Evolutionary conservation across 2,888 invertebrate genomes (phyloP).

Genomic region (Amblyjoppa proteus): DNA sequence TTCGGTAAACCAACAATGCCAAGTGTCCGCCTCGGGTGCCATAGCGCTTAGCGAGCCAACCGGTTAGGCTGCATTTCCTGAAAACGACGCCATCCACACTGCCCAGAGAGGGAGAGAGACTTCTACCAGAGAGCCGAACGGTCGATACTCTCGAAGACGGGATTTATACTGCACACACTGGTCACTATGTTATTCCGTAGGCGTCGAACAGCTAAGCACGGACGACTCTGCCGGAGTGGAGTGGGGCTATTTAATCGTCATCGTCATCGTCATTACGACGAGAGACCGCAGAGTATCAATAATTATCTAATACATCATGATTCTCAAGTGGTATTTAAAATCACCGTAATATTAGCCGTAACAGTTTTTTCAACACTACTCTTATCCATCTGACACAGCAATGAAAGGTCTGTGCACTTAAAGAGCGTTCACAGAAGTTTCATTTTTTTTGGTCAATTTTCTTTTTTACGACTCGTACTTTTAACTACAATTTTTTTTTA

Average conservation of each 20-base stretch:
- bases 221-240: not conserved
- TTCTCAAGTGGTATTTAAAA: conserved; percentile 3
- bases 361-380: not conserved
- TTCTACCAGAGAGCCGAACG: conserved; percentile 68
- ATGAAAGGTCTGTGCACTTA: not conserved
- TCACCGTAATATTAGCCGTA: not conserved
- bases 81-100: conserved; percentile 74
- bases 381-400: not conserved
- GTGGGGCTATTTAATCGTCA: not conserved
- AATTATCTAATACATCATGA: not conserved
- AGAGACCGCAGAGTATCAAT: not conserved
- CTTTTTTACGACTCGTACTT: not conserved
- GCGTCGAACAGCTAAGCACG: not conserved
- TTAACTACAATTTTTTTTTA: not conserved
- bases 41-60: conserved; percentile 79
- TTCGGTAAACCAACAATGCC: conserved; percentile 70
- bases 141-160: conserved; percentile 58
- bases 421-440: not conserved
- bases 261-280: conserved; percentile 12
- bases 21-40: conserved; percentile 60
- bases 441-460: not conserved
- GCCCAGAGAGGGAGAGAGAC: conserved; percentile 17
- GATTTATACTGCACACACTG: conserved; percentile 33
- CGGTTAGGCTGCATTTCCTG: conserved; percentile 82
- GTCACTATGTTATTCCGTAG: conserved; percentile 21